These are phyloP conservation scores for Drosophila kohkoa DNA, from an alignment of 1,140 invertebrate species.

Conservation along the genomic window DNA sequence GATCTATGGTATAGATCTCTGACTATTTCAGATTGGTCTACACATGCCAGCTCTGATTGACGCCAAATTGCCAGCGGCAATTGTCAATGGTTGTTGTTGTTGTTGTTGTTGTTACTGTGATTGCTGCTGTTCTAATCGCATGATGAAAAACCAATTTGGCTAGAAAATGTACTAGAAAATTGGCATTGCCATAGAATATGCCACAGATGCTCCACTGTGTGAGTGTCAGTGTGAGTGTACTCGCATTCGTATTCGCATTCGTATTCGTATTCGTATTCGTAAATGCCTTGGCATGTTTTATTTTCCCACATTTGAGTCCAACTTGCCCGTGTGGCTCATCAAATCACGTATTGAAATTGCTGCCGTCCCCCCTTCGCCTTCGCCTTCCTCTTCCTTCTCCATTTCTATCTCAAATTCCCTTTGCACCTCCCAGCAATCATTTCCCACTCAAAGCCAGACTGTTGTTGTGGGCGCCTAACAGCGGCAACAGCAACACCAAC, in stretches of 20 bases:
- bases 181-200: conserved; percentile 29
- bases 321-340: conserved; percentile 16
- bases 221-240: conserved; percentile 13
- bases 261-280: conserved; percentile 11
- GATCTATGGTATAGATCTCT: too few species aligned
- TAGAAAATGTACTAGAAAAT: conserved; percentile 54
- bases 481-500: neutral
- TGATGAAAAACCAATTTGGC: conserved; percentile 43
- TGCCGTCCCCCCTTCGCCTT: neutral
- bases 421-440: neutral
- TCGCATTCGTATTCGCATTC: conserved; percentile 1
- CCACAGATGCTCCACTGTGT: neutral
- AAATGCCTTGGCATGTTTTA: conserved; percentile 37
- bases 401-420: neutral
- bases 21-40: conserved; percentile 15
- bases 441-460: conserved; percentile 2
- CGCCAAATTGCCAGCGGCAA: conserved; percentile 32
- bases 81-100: conserved; percentile 33
- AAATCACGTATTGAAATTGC: conserved; percentile 39
- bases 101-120: neutral
- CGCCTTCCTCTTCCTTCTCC: neutral
- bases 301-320: conserved; percentile 37
- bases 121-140: conserved; percentile 40
- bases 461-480: conserved; percentile 22
- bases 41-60: conserved; percentile 40